Base-by-base conservation (phyloP, 1,140 invertebrate genomes). In the Penaeus vannamei region DNA sequence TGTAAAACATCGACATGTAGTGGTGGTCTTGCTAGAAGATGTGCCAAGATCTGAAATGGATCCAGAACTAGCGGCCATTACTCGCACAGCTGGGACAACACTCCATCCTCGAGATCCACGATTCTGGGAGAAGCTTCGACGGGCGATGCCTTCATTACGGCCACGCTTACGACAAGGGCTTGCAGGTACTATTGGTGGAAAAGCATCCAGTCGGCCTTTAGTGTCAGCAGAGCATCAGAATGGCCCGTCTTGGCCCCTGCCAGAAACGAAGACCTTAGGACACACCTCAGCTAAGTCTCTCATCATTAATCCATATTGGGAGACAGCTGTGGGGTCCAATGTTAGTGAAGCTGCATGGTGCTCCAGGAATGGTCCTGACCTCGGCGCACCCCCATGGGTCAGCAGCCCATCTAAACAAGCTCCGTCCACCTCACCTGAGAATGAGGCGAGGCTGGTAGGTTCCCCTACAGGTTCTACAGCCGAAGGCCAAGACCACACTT, bases 281-380 rank as follows among this genome's bases (percentile, higher is more conserved):
- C 61, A 61, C n/a, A 80, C 61, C n/a, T 46, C 88, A 26, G 80
- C 85, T 14, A 91, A 91, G 69, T 90, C 84, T 80, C 85, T 91
- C 26, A 90, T 87, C 22, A 87, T 91, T 1, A 91, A 91, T 42
- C 91, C 91, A 3, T 91, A 91, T 64, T 91, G 91, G 91, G 91
- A 91, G n/a, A 91, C 91, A 5, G 91, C 91, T 23, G 85, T 91
- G 36, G 87, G 89, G 19, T 80, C 84, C 23, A 89, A 86, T 61
- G 81, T 86, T 26, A 26, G 42, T 59, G 87, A 90, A 62, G 89
- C 64, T n/a, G 85, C 53, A 60, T 91, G 91, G 88, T 64, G 69
- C n/a, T 84, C 82, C 10, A 89, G 64, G 82, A 69, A 32, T 20
- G 87, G 82, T 19, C 81, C 87, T 62, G 85, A 86, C 26, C 76